Evolutionary conservation across 1,140 invertebrate genomes (phyloP), one percentile per base, ranked within the genome.

Genomic region (Trichonephila inaurata): DNA sequence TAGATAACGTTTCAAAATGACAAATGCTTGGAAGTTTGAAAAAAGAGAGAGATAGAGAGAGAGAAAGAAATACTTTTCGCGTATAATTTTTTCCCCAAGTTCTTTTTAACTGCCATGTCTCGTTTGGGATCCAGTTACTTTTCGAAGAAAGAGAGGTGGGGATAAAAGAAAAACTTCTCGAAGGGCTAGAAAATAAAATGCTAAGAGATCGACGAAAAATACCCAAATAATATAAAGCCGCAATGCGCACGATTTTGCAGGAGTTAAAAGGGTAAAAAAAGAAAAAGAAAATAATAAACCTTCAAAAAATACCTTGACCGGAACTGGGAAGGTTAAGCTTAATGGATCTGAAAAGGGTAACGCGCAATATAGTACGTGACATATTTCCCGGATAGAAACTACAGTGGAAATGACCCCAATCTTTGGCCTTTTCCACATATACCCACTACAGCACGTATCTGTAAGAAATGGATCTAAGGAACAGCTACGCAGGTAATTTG

Each of bases 291-390:
- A 24, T 4, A 72, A 72, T n/a, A 91, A 91, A 60, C 21, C 12
- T 33, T 62, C 14, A 69, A 69, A 77, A 81, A 81, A 51, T 24
- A 82, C n/a, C 92, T 82, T 93, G 92, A 93, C 92, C 85, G 72
- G 92, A 93, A 82, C 60, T 77, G 60, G 66, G 61, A n/a, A 72
- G 92, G 92, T 93, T 93, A 93, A 93, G 72, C 92, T 89, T 93
- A 93, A 93, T 93, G 92, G 92, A 81, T 82, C 86, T 93, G 58
- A 93, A 93, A 93, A 88, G 92, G 92, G 66, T 82, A 93, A 93
- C 85, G 85, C 69, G 72, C 69, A 89, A 92, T 92, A 62, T 14
- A 88, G 85, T 81, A 93, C 92, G 92, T 93, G 92, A 93, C 85
- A 93, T 93, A 93, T 93, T 87, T 93, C 62, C 24, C 16, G 33